These are phyloP conservation scores for Megaptera novaeangliae DNA, from an alignment of 2,113 vertebrate species.

Conservation along the genomic window DNA sequence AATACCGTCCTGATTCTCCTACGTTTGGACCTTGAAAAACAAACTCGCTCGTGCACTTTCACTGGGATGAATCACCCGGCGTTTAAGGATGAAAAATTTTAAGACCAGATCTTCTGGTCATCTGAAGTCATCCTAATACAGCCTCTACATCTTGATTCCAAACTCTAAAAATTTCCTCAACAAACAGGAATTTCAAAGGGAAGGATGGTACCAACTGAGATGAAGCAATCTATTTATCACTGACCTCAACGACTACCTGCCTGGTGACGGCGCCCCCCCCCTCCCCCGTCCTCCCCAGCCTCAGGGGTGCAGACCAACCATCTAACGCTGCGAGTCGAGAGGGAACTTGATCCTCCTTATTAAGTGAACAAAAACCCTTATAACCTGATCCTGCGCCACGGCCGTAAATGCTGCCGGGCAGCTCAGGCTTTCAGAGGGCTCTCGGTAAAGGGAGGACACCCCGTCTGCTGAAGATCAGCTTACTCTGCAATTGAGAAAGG, in stretches of 20 bases:
- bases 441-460: not conserved
- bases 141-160: not conserved
- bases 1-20: not conserved
- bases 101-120: conserved; percentile 2
- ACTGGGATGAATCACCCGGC: not conserved
- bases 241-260: not conserved
- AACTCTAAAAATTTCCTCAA: not conserved
- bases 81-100: conserved; percentile 1
- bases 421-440: not conserved
- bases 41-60: not conserved
- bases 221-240: not conserved
- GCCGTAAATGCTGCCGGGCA: not conserved
- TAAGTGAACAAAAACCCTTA: conserved; percentile 49
- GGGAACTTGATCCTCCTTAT: conserved; percentile 53
- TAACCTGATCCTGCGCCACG: not conserved
- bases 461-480: conserved; percentile 9
- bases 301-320: not conserved
- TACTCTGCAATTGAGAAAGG: conserved; percentile 19
- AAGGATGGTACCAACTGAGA: not conserved
- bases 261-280: not conserved
- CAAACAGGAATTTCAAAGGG: not conserved
- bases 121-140: not conserved
- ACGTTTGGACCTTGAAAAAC: not conserved
- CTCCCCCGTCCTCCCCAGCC: not conserved
- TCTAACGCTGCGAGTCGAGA: not conserved